A percentile compares a stretch with the other conserved stretches of the same genome.
These are phyloP conservation scores for Diabrotica undecimpunctata DNA, from an alignment of 1,140 invertebrate genomes.

Conservation along the genomic window DNA sequence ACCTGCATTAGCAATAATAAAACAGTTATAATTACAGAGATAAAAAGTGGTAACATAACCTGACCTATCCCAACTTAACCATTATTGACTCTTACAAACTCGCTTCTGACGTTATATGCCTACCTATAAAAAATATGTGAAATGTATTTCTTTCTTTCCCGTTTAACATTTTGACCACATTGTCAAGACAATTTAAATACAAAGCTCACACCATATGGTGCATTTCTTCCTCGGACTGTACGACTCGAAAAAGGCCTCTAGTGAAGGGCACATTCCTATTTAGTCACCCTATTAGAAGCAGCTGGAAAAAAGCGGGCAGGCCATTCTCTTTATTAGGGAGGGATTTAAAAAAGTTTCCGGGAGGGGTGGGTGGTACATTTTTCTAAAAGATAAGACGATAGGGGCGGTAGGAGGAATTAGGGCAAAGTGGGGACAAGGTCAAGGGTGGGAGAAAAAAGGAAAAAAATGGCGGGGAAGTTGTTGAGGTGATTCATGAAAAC, in stretches of 20 bases:
- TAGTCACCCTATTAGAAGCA: conserved; percentile 21
- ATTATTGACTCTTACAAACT: too few relatives aligned
- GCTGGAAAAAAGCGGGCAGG: conserved; percentile 28
- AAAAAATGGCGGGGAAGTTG: conserved; percentile 21
- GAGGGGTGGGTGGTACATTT: conserved; percentile 23
- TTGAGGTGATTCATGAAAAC: conserved; percentile 20
- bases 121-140: too few relatives aligned
- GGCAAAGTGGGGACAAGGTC: conserved; percentile 15
- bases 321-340: conserved; percentile 27
- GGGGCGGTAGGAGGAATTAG: conserved; percentile 15
- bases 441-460: conserved; percentile 19
- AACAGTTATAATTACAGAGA: too few relatives aligned
- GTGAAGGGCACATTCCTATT: conserved; percentile 10
- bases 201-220: conserved; percentile 10
- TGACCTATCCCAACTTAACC: too few relatives aligned
- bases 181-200: too few relatives aligned
- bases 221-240: background rate
- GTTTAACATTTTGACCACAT: too few relatives aligned
- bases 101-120: too few relatives aligned
- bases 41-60: too few relatives aligned
- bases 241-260: background rate
- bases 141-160: too few relatives aligned
- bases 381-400: conserved; percentile 20
- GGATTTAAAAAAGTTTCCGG: conserved; percentile 28
- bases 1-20: too few relatives aligned